Evolutionary conservation across 2,113 vertebrate genomes (phyloP), one percentile per base, ranked within the genome.

Genomic region (Microtus ochrogaster): DNA sequence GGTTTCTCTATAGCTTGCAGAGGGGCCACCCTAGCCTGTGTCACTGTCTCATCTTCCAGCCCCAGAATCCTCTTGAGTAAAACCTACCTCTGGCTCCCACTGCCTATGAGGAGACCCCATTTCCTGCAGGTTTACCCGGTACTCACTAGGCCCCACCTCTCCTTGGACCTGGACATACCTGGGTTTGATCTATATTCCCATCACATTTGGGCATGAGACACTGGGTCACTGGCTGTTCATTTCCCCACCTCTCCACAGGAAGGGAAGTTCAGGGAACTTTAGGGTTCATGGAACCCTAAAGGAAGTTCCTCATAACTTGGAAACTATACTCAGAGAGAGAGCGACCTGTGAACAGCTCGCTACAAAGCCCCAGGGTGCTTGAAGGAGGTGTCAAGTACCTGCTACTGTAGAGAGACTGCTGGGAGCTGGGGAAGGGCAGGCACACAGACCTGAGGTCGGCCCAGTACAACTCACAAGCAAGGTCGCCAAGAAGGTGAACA

Each of bases 331-430:
- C 61, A 44, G 77, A 19, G 36, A 4, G 24, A 63, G 14, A 65
- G 5, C 24, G 4, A 4, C 0, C 0, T 30, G 22, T 6, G 63
- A 68, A 8, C 1, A 13, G 3, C 44, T 52, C 11, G 4, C 14
- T 52, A 0, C 4, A 0, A 14, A n/a, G 41, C n/a, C 19, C 47
- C 63, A 3, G 22, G 7, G 30, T 22, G 0, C 55, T 52, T 21
- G 0, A 17, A 58, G 30, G 39, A 55, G 7, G 5, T 1, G 16
- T 3, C 28, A 30, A 58, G 49, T 21, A 41, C 63, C 73, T 26
- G 13, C 10, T 39, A 7, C 14, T 41, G 9, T 1, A 19, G 63
- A 55, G 26, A 28, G 65, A 16, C 22, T 26, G 1, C 28, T 65
- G 1, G 9, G 2, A 17, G 52, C 22, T 8, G 5, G 7, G 0